Percentiles rank a stretch among this genome's conserved stretches.
These are phyloP conservation scores for Trichogramma dendrolimi DNA, from an alignment of 2,888 invertebrate species.

Conservation along the genomic window DNA sequence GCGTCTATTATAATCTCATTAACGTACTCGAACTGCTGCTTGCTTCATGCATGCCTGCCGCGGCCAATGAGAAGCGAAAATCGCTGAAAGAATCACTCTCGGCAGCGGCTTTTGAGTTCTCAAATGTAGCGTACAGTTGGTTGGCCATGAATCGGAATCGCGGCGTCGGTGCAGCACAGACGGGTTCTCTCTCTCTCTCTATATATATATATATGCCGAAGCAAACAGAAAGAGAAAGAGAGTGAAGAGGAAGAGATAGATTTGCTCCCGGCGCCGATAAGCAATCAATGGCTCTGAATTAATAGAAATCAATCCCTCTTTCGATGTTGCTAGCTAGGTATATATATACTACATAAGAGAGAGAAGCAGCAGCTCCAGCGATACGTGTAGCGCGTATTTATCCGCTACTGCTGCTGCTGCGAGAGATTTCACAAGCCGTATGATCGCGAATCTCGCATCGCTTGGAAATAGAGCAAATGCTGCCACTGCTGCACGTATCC, in stretches of 20 bases:
- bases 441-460: no score
- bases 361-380: no score
- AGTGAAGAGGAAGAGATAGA: conserved; percentile 12
- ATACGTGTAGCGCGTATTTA: no score
- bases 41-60: no score
- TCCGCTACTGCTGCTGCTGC: no score
- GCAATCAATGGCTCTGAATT: conserved; percentile 25
- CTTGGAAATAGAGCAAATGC: no score
- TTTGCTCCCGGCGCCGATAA: conserved; percentile 22
- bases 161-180: not conserved
- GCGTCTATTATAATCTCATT: conserved; percentile 24
- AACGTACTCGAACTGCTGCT: conserved; percentile 4
- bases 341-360: no score
- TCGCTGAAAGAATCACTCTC: not conserved
- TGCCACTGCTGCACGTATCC: no score
- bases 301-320: conserved; percentile 26
- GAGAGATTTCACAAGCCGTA: no score
- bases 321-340: no score
- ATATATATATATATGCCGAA: no score
- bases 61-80: not conserved
- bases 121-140: conserved; percentile 9
- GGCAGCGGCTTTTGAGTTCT: not conserved
- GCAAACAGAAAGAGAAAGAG: not conserved
- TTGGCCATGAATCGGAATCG: conserved; percentile 16
- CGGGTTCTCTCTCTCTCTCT: no score